A percentile compares a stretch with the other conserved stretches of the same genome.
Conservation (phyloP, 2,888 invertebrate genomes). For the Craniophora ligustri region DNA sequence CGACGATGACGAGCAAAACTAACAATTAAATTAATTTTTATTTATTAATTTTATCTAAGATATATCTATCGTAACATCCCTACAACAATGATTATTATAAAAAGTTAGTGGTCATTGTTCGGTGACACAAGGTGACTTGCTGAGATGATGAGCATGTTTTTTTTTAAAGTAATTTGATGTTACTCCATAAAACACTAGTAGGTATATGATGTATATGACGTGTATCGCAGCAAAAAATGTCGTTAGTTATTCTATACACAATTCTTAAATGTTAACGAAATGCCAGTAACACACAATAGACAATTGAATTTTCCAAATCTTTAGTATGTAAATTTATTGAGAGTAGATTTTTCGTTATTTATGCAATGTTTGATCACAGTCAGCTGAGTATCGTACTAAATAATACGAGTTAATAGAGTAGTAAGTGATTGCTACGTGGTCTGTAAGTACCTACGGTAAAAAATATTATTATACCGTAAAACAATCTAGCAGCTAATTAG, state of each 20-base stretch:
- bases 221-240: constrained; percentile 20
- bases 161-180: constrained; percentile 17
- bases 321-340: constrained; percentile 7
- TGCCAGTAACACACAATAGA: constrained; percentile 17
- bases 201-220: constrained; percentile 19
- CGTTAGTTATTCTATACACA: constrained; percentile 16
- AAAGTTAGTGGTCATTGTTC: constrained; percentile 38
- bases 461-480: no score
- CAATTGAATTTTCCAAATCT: constrained; percentile 13
- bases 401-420: no score
- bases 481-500: no score
- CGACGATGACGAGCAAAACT: no score
- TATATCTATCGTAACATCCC: constrained; percentile 9
- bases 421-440: no score
- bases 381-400: background rate
- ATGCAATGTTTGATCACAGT: background rate
- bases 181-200: constrained; percentile 24
- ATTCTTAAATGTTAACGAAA: constrained; percentile 22
- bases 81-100: constrained; percentile 11
- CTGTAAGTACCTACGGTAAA: no score
- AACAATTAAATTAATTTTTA: background rate
- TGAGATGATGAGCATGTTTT: constrained; percentile 36
- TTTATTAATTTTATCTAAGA: background rate
- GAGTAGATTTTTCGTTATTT: background rate
- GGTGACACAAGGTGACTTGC: constrained; percentile 49